These are phyloP conservation scores for Mayetiola destructor DNA, from an alignment of 2,888 invertebrate genomes.

Conservation along the genomic window DNA sequence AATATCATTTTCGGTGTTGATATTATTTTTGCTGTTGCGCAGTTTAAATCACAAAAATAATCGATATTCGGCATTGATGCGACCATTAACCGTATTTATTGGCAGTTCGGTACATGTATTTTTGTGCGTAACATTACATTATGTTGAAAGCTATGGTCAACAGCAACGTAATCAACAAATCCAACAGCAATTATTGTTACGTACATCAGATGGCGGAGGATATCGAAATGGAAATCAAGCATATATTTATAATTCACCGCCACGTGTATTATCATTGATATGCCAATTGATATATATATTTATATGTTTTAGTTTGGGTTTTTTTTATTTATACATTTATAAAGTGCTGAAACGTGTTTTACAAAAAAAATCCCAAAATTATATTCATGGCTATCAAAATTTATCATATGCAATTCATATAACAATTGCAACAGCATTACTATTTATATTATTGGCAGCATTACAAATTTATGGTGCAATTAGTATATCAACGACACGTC, in stretches of 20 bases:
- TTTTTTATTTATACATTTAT: conserved; percentile 74
- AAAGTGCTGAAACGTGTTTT: conserved; percentile 58
- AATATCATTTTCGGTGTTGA: conserved; percentile 77
- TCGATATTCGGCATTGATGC: conserved; percentile 53
- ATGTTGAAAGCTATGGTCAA: conserved; percentile 44
- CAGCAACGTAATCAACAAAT: conserved; percentile 8
- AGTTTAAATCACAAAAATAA: conserved; percentile 60
- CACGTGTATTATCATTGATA: conserved; percentile 52
- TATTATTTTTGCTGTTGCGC: conserved; percentile 68
- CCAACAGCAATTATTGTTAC: not conserved
- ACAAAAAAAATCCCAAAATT: conserved; percentile 62
- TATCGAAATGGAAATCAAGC: conserved; percentile 5
- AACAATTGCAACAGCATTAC: conserved; percentile 70
- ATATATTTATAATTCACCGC: conserved; percentile 26
- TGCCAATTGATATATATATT: conserved; percentile 77
- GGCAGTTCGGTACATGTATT: conserved; percentile 65
- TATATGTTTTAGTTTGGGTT: conserved; percentile 67
- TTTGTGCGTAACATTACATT: conserved; percentile 68
- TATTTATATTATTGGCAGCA: conserved; percentile 68
- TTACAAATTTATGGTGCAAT: conserved; percentile 72
- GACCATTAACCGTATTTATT: conserved; percentile 61
- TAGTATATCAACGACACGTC: conserved; percentile 39
- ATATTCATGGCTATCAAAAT: conserved; percentile 64
- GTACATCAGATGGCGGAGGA: not conserved
- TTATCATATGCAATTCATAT: conserved; percentile 79